phyloP scores from a whole-genome alignment of 2,113 vertebrate genomes.

The Tachysurus vachellii region DNA sequence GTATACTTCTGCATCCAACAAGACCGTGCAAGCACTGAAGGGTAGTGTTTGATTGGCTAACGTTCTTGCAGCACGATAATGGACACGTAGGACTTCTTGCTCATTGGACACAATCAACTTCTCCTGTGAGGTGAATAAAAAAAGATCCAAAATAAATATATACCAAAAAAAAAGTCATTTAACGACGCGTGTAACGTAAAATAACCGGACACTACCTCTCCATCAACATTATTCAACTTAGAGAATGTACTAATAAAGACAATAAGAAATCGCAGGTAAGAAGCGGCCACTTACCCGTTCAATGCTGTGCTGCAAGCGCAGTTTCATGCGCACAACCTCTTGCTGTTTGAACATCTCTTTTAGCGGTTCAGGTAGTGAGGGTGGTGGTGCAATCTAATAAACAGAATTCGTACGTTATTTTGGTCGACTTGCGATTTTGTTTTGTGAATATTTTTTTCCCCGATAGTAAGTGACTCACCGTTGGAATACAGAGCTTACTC shows the following conservation, averaged over 20 bases:
- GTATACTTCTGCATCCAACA: constrained; percentile 96
- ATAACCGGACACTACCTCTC: not conserved
- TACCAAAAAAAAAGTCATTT: not conserved
- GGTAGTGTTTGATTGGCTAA: constrained; percentile 96
- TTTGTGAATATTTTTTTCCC: too few relatives aligned
- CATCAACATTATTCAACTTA: not conserved
- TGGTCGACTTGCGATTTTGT: not conserved
- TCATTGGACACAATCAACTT: constrained; percentile 98
- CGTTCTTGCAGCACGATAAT: constrained; percentile 94
- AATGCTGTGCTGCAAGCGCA: constrained; percentile 96
- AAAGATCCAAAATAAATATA: not conserved
- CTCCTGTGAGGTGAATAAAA: constrained; percentile 73
- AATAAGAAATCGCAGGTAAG: not conserved
- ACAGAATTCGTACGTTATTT: constrained; percentile 4
- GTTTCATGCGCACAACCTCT: constrained; percentile 96
- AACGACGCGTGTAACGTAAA: not conserved
- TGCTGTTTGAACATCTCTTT: constrained; percentile 98
- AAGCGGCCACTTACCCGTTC: constrained; percentile 80
- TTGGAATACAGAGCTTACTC: constrained; percentile 98
- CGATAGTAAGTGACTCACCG: constrained; percentile 76
- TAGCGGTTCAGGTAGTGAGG: constrained; percentile 91
- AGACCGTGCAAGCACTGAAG: constrained; percentile 95
- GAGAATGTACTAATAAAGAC: not conserved
- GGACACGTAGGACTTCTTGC: constrained; percentile 95
- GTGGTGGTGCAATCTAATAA: constrained; percentile 92